phyloP scores from a whole-genome alignment of 2,797 vertebrate genomes.

The Tiaroga cobitis region DNA sequence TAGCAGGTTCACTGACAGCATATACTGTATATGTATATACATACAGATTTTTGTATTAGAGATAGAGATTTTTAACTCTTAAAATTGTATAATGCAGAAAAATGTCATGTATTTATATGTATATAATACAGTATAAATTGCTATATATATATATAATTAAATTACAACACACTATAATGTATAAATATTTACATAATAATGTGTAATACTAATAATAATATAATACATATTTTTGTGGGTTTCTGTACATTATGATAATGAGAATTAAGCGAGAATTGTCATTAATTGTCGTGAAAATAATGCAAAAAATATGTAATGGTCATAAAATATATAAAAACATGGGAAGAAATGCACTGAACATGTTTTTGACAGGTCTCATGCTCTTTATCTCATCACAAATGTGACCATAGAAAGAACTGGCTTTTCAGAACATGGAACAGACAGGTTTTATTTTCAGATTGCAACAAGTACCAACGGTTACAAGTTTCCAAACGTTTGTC shows the following conservation, averaged over 20 bases:
- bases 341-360: not conserved
- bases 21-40: not conserved
- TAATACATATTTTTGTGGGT: not conserved
- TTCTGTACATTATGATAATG: not conserved
- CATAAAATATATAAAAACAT: not conserved
- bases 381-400: not conserved
- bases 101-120: too few species aligned
- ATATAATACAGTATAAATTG: not conserved
- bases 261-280: not conserved
- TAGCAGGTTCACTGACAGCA: not conserved
- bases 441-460: conserved; percentile 23
- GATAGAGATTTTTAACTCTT: too few species aligned
- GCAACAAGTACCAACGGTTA: conserved; percentile 28
- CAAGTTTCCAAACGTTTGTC: conserved; percentile 14
- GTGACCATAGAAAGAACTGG: not conserved
- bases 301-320: not conserved
- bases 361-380: not conserved
- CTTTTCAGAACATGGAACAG: not conserved
- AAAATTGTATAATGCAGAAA: too few species aligned
- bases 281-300: not conserved
- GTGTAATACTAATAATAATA: not conserved
- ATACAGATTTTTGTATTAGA: too few species aligned
- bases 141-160: not conserved
- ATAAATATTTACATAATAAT: not conserved
- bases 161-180: not conserved